Evolutionary conservation across 2,797 vertebrate genomes (phyloP), one percentile per base, ranked within the genome.

Genomic region (Morelia viridis): DNA sequence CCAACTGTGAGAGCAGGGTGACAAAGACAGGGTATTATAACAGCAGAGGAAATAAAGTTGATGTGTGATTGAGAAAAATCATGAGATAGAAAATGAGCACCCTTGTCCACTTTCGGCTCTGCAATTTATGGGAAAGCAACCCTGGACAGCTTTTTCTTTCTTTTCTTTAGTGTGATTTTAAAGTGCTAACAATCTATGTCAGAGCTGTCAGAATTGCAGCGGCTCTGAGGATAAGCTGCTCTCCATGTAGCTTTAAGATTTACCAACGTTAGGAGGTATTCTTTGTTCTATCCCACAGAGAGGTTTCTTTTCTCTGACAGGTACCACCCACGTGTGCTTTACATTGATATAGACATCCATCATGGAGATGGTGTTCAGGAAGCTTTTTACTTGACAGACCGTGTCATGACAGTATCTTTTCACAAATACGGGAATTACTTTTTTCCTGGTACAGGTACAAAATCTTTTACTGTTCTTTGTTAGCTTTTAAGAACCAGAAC

Each of bases 361-460:
- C 99, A 99, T 0, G 99, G 99, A 0, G 99, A 99, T 0, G 99
- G 99, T 0, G 99, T 99, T 85, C 99, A 99, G 97, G 99, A 99
- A 95, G 99, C 99, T 19, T 99, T 99, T 96, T 99, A 99, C 97
- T 97, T 99, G 95, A 99, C 99, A 0, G 99, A 99, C 97, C 97
- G 99, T 1, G 99, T 99, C 96, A 99, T 99, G 99, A 99, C 99
- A 0, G 99, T 99, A 89, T 99, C 99, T 57, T 99, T 99, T 95
- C 99, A 99, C 97, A 99, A 99, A 97, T 99, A 99, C 0, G 99
- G 99, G 65, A 99, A 99, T 97, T 99, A 99, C 94, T 99, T 99
- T 96, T 99, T 99, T 50, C 99, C 99, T 83, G 99, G 99, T 50
- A 99, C 99, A 96, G 99, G 99, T 99, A 89, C 19, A 92, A 89